Percentiles rank a stretch among this genome's conserved stretches.
Evolutionary conservation across 2,113 vertebrate genomes (phyloP).

Genomic region (Erythrolamprus reginae): DNA sequence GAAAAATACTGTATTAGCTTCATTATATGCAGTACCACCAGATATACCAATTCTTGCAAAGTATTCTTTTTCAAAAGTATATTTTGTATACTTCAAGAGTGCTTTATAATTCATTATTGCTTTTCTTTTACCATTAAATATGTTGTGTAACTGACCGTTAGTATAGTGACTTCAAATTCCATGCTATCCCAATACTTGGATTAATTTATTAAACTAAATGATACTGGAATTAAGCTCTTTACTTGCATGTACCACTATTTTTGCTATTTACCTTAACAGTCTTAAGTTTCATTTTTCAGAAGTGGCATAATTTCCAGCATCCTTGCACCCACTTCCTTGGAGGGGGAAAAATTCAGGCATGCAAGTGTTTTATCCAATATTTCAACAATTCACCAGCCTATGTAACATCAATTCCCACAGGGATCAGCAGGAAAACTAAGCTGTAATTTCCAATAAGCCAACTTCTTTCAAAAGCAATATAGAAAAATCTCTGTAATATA

Average conservation of each 20-base stretch:
- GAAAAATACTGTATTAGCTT: neutral
- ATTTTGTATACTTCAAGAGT: neutral
- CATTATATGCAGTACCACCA: neutral
- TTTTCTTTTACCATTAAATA: neutral
- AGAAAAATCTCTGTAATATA: neutral
- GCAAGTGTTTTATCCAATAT: neutral
- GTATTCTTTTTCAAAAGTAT: neutral
- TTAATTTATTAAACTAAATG: slow-evolving; percentile 12
- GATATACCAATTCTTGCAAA: neutral
- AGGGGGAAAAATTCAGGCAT: neutral
- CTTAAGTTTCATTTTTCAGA: slow-evolving; percentile 15
- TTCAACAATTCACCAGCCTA: neutral
- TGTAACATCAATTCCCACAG: neutral
- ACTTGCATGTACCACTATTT: neutral
- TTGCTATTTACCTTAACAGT: slow-evolving; percentile 23
- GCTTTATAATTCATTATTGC: neutral
- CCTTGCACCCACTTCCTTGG: neutral
- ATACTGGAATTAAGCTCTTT: slow-evolving; percentile 7
- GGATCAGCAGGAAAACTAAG: neutral
- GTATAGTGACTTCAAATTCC: slow-evolving; percentile 1
- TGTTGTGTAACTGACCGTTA: neutral
- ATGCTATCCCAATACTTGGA: neutral
- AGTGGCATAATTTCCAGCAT: slow-evolving; percentile 3
- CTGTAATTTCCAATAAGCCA: neutral
- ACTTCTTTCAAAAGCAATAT: neutral